phyloP scores from a whole-genome alignment of 2,888 invertebrate genomes.

The Byasa hedistus region DNA sequence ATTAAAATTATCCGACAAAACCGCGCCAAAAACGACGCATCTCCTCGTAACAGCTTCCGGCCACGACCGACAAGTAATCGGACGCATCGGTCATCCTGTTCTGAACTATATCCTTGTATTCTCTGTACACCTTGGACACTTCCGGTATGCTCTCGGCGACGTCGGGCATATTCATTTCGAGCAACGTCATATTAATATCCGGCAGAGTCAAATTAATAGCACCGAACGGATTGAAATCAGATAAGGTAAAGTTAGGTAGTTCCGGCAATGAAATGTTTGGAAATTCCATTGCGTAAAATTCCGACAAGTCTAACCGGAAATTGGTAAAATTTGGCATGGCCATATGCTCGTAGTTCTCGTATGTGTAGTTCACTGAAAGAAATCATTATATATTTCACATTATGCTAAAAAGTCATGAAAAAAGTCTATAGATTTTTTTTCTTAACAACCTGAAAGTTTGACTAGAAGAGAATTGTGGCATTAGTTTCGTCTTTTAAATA shows the following conservation, averaged over 20 bases:
- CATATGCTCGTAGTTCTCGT: slow-evolving; percentile 68
- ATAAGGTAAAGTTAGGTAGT: slow-evolving; percentile 51
- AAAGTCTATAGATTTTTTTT: too few species aligned
- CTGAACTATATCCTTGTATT: slow-evolving; percentile 71
- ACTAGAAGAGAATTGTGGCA: too few species aligned
- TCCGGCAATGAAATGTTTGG: slow-evolving; percentile 45
- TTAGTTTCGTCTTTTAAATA: too few species aligned
- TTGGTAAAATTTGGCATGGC: slow-evolving; percentile 72
- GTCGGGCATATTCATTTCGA: slow-evolving; percentile 49
- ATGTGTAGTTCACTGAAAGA: slow-evolving; percentile 75
- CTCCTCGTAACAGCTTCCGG: slow-evolving; percentile 75
- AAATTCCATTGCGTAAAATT: slow-evolving; percentile 53
- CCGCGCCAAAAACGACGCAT: slow-evolving; percentile 64
- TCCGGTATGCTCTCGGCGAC: slow-evolving; percentile 61
- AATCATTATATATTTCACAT: slow-evolving; percentile 39
- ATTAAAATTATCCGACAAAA: slow-evolving; percentile 52
- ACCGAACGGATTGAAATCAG: slow-evolving; percentile 43
- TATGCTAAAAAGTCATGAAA: not conserved
- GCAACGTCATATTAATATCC: slow-evolving; percentile 40
- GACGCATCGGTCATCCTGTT: slow-evolving; percentile 75
- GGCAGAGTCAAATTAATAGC: slow-evolving; percentile 32
- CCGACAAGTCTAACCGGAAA: slow-evolving; percentile 64
- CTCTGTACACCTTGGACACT: slow-evolving; percentile 60
- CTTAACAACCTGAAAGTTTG: too few species aligned
- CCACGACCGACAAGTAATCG: slow-evolving; percentile 74